A percentile compares a stretch with the other conserved stretches of the same genome.
These are phyloP conservation scores for Eueides isabella DNA, from an alignment of 1,140 invertebrate genomes.

Conservation along the genomic window DNA sequence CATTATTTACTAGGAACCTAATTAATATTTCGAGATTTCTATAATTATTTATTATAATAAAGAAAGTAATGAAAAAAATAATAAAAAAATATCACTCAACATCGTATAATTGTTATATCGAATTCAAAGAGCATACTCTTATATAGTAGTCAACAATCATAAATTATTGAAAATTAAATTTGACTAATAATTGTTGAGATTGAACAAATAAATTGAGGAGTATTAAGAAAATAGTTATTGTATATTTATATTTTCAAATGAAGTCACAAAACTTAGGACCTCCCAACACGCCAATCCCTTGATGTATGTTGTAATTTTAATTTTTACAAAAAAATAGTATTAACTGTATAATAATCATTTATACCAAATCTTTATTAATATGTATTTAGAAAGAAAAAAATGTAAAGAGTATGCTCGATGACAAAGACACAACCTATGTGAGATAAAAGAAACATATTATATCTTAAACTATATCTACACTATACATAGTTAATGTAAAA, in stretches of 20 bases:
- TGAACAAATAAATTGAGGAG: neutral
- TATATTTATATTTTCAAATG: too few species aligned
- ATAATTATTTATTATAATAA: neutral
- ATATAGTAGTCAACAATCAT: neutral
- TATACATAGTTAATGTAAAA: conserved; percentile 7
- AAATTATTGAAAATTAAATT: neutral
- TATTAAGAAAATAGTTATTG: too few species aligned
- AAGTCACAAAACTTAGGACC: too few species aligned
- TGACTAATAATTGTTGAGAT: neutral
- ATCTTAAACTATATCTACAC: neutral
- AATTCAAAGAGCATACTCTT: conserved; percentile 9
- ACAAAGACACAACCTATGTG: neutral
- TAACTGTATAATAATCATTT: too few species aligned
- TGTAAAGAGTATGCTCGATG: conserved; percentile 11
- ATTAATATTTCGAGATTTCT: neutral
- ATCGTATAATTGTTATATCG: neutral
- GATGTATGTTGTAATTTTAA: too few species aligned
- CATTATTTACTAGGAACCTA: neutral
- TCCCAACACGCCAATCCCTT: too few species aligned
- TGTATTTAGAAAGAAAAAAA: too few species aligned
- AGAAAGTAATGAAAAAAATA: neutral
- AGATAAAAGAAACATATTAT: neutral
- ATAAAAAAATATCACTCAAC: conserved; percentile 5
- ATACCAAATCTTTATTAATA: too few species aligned
- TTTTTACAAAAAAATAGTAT: too few species aligned